These are phyloP conservation scores for Drosophila acutilabella DNA, from an alignment of 2,888 invertebrate genomes.

Conservation along the genomic window DNA sequence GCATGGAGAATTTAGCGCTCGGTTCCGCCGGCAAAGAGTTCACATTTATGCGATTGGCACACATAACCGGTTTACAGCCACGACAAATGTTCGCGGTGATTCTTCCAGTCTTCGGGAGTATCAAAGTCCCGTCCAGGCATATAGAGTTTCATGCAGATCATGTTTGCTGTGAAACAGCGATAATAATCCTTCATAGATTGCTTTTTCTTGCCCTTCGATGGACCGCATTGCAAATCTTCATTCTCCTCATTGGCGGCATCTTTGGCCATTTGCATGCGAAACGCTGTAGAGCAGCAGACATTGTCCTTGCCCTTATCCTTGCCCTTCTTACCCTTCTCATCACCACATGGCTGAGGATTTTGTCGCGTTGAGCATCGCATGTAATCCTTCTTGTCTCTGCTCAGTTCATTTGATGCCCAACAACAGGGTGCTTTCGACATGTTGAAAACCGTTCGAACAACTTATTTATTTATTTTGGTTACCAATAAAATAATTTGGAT, in stretches of 20 bases:
- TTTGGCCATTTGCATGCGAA: slow-evolving; percentile 29
- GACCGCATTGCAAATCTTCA: slow-evolving; percentile 17
- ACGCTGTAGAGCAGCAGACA: slow-evolving; percentile 56
- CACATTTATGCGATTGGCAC: slow-evolving; percentile 55
- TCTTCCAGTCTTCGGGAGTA: slow-evolving; percentile 27
- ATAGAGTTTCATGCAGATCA: slow-evolving; percentile 53
- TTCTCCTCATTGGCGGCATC: slow-evolving; percentile 21
- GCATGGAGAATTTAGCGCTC: slow-evolving; percentile 42
- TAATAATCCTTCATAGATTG: slow-evolving; percentile 28
- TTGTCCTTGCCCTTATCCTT: slow-evolving; percentile 29
- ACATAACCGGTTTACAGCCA: slow-evolving; percentile 44
- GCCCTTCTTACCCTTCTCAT: slow-evolving; percentile 14
- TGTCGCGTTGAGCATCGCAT: slow-evolving; percentile 49
- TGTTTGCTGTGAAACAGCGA: slow-evolving; percentile 47
- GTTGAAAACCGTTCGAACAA: neutral
- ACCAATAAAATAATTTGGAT: neutral
- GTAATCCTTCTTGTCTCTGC: slow-evolving; percentile 46
- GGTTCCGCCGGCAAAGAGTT: slow-evolving; percentile 53
- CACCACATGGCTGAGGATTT: neutral
- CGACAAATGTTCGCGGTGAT: slow-evolving; percentile 49
- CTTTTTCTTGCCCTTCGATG: slow-evolving; percentile 32
- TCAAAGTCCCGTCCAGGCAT: slow-evolving; percentile 67
- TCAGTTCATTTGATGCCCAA: slow-evolving; percentile 40
- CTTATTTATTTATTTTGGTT: neutral
- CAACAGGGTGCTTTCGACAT: slow-evolving; percentile 48